Base-by-base conservation (phyloP, 2,113 vertebrate species). In the Zosterops pallidus region DNA sequence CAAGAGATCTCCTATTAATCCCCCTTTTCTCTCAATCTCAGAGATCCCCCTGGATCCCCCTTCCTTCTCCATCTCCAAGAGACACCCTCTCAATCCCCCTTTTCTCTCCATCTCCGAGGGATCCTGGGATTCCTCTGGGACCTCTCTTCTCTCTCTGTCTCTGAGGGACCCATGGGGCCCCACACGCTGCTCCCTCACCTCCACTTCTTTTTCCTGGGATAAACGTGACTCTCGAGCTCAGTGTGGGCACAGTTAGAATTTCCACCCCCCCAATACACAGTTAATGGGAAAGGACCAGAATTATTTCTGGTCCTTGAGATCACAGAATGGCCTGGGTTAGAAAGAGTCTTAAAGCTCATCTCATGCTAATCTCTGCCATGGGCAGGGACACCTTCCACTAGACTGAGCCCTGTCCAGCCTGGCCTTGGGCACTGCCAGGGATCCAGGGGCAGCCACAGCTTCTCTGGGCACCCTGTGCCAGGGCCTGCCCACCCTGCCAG, bases 341-440 rank as follows among this genome's bases (percentile, higher is more conserved):
- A 33, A 63, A 14, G 26, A 47, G 5, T 4, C 33, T 46, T 46
- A 37, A 62, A 72, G 22, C 3, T 26, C 57, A 44, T 53, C 16
- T 5, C 16, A 17, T 37, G 8, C 67, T 35, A 26, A 5, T 3
- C 20, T 31, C 50, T 60, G 55, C 15, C 33, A 31, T 16, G 25
- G 62, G 8, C 42, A 70, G 35, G 29, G 52, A 21, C 79, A 42
- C 6, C 6, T 42, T 0, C 29, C 35, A 14, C 23, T 16, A 4
- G 1, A 7, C 25, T 1, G 3, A n/a, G 37, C 11, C 19, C 31
- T 0, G 1, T 52, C 46, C 67, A 83, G 2, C 56, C 56, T 25
- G 46, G 56, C 56, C 56, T 50, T 24, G 80, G 67, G 0, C 33
- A 71, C 37, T 83, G 2, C 80, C 80, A 70, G 79, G 44, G 44